A percentile compares a stretch with the other conserved stretches of the same genome.
phyloP scores from a whole-genome alignment of 2,888 invertebrate species.

The Scrobipalpa costella region DNA sequence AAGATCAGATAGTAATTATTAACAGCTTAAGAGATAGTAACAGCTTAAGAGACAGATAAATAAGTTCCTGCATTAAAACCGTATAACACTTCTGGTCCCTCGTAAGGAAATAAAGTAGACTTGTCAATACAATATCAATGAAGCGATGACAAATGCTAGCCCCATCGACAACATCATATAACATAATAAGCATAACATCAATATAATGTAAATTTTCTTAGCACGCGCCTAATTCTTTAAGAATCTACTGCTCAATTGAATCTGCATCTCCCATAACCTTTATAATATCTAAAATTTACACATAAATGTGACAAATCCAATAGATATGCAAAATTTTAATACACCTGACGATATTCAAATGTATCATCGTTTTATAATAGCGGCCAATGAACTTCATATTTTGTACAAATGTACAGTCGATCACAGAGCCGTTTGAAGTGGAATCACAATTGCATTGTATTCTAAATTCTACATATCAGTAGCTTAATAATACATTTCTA shows the following conservation, averaged over 20 bases:
- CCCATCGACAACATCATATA: conserved; percentile 33
- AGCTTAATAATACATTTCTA: too few species aligned
- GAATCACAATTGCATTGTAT: not conserved
- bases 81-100: not conserved
- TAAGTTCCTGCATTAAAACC: too few species aligned
- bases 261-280: conserved; percentile 31
- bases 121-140: not conserved
- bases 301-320: conserved; percentile 59
- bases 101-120: not conserved
- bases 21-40: too few species aligned
- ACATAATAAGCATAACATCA: conserved; percentile 35
- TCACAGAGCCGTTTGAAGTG: conserved; percentile 44
- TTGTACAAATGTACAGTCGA: conserved; percentile 57
- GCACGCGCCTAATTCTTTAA: conserved; percentile 42
- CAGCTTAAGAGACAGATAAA: too few species aligned
- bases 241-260: conserved; percentile 37
- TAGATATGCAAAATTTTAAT: conserved; percentile 74
- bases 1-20: too few species aligned
- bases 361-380: conserved; percentile 59
- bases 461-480: not conserved
- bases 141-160: conserved; percentile 19
- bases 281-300: conserved; percentile 58
- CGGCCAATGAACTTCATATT: conserved; percentile 61
- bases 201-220: conserved; percentile 55
- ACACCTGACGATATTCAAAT: conserved; percentile 59